A percentile compares a stretch with the other conserved stretches of the same genome.
Evolutionary conservation across 2,888 invertebrate genomes (phyloP).

Genomic region (Octonoba sinensis): DNA sequence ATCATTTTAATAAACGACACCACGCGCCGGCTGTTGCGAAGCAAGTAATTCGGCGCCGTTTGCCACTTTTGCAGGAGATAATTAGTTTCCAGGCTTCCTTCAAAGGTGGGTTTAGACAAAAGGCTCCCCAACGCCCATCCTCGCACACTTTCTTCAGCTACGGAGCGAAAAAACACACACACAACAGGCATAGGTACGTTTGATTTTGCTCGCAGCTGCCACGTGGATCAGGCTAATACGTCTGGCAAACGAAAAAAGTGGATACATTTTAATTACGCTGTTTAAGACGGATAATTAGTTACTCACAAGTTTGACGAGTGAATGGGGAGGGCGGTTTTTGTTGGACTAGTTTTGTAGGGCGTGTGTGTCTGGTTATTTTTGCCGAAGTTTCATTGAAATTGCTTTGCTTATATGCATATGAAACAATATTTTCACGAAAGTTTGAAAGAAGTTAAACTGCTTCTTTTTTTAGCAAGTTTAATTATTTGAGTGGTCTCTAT

Average conservation of each 20-base stretch:
- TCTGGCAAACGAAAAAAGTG: slow-evolving; percentile 17
- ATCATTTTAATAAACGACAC: slow-evolving; percentile 55
- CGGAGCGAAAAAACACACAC: slow-evolving; percentile 3
- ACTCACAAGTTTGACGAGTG: too few species aligned
- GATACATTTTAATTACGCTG: slow-evolving; percentile 54
- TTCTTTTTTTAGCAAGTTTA: too few species aligned
- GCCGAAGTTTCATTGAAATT: too few species aligned
- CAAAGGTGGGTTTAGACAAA: too few species aligned
- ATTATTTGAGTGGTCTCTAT: too few species aligned
- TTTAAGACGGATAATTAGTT: slow-evolving; percentile 52
- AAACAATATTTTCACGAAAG: too few species aligned
- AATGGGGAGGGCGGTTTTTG: too few species aligned
- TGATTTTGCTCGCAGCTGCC: slow-evolving; percentile 36
- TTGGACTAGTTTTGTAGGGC: too few species aligned
- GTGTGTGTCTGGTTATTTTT: too few species aligned
- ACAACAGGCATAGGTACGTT: slow-evolving; percentile 15
- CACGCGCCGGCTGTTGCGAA: slow-evolving; percentile 37
- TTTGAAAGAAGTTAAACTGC: too few species aligned
- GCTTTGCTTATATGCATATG: too few species aligned
- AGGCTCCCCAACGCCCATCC: slow-evolving; percentile 7
- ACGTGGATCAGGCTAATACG: neutral
- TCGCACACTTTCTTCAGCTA: slow-evolving; percentile 17
- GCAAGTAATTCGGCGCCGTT: too few species aligned
- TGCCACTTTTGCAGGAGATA: neutral
- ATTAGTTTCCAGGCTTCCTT: slow-evolving; percentile 15